These are phyloP conservation scores for Diaprepes abbreviatus DNA, from an alignment of 2,888 invertebrate genomes.

Conservation along the genomic window DNA sequence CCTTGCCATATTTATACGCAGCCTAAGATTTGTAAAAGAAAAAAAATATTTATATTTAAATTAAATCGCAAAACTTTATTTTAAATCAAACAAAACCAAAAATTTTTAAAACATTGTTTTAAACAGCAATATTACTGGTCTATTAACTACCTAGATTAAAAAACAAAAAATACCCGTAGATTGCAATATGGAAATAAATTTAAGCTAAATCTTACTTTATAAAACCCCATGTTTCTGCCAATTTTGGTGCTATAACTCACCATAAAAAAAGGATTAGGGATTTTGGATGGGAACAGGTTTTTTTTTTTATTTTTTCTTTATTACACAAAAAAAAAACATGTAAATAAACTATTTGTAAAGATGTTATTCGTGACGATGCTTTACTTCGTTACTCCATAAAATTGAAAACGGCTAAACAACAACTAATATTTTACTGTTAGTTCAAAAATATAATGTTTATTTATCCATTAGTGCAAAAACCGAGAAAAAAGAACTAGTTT, in stretches of 20 bases:
- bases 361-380: neutral
- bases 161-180: neutral
- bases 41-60: too few species aligned
- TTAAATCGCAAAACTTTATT: too few species aligned
- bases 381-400: too few species aligned
- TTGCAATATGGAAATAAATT: too few species aligned
- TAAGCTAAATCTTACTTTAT: neutral
- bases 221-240: neutral
- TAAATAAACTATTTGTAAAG: neutral
- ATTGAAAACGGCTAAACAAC: neutral
- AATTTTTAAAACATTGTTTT: too few species aligned
- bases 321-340: neutral
- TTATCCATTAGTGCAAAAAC: conserved; percentile 15
- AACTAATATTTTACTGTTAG: neutral
- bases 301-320: conserved; percentile 1
- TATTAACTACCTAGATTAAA: too few species aligned
- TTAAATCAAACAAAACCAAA: too few species aligned
- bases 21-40: too few species aligned
- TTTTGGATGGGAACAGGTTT: neutral
- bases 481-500: neutral
- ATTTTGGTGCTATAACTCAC: neutral
- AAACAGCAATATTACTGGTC: too few species aligned
- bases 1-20: too few species aligned
- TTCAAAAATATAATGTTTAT: conserved; percentile 2
- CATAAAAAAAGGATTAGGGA: neutral